These are phyloP conservation scores for Carposina sasakii DNA, from an alignment of 1,140 invertebrate genomes.

Conservation along the genomic window DNA sequence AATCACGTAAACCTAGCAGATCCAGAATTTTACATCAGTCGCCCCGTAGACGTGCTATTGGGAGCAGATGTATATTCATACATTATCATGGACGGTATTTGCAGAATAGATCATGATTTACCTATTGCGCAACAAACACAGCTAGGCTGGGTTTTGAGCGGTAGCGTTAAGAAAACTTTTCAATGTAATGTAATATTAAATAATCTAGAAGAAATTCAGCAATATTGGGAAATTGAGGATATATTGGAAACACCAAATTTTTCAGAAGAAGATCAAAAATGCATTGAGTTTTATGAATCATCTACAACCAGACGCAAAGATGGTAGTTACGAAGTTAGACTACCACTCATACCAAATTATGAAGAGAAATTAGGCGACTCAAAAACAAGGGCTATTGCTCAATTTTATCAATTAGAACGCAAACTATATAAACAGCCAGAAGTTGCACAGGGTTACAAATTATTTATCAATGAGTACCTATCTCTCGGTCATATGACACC, in stretches of 20 bases:
- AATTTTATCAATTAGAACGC: neutral
- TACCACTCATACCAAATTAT: neutral
- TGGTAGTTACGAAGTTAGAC: neutral
- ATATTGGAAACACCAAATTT: neutral
- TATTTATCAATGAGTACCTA: neutral
- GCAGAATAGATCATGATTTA: neutral
- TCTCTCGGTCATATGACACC: neutral
- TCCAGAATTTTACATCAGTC: conserved; percentile 11
- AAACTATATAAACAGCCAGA: neutral
- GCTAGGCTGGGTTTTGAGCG: conserved; percentile 27
- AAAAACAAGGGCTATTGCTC: neutral
- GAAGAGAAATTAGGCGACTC: neutral
- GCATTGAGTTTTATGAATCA: neutral
- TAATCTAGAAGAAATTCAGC: neutral
- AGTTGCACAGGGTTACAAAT: neutral
- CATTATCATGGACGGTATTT: conserved; percentile 12
- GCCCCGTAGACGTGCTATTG: conserved; percentile 13
- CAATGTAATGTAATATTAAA: neutral
- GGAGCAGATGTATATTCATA: conserved; percentile 11
- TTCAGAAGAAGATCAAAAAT: neutral
- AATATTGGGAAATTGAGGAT: conserved; percentile 11
- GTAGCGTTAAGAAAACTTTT: conserved; percentile 3
- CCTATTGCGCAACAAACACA: conserved; percentile 27
- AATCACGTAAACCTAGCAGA: conserved; percentile 14
- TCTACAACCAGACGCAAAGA: neutral